These are phyloP conservation scores for Cosmia pyralina DNA, from an alignment of 2,888 invertebrate species.

Conservation along the genomic window DNA sequence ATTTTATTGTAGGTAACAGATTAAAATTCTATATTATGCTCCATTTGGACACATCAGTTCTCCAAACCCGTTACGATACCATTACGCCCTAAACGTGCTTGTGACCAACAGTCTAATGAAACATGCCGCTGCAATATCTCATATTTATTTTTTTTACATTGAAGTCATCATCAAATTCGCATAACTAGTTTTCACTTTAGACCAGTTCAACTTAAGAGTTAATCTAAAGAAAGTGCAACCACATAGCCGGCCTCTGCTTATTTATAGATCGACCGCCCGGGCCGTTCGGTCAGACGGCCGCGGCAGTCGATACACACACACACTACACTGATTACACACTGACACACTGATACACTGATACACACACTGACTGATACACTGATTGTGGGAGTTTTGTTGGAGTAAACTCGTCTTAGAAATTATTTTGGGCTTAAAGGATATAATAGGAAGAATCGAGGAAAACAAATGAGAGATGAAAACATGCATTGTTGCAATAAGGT, in stretches of 20 bases:
- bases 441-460: neutral
- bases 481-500: neutral
- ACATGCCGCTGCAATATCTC: neutral
- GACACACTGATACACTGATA: neutral
- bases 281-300: neutral
- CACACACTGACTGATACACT: neutral
- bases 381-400: neutral
- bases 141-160: neutral
- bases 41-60: too few species aligned
- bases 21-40: too few species aligned
- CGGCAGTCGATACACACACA: too few species aligned
- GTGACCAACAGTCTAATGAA: neutral
- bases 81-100: too few species aligned
- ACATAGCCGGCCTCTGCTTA: conserved; percentile 9
- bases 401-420: neutral
- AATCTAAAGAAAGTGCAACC: conserved; percentile 31
- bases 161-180: neutral
- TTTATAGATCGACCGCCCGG: conserved; percentile 20
- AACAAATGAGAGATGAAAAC: neutral
- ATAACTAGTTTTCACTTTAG: neutral
- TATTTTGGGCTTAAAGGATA: neutral
- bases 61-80: too few species aligned
- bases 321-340: neutral
- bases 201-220: conserved; percentile 3
- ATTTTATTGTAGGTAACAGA: too few species aligned